Evolutionary conservation across 2,888 invertebrate genomes (phyloP).

Genomic region (Callinectes sapidus): DNA sequence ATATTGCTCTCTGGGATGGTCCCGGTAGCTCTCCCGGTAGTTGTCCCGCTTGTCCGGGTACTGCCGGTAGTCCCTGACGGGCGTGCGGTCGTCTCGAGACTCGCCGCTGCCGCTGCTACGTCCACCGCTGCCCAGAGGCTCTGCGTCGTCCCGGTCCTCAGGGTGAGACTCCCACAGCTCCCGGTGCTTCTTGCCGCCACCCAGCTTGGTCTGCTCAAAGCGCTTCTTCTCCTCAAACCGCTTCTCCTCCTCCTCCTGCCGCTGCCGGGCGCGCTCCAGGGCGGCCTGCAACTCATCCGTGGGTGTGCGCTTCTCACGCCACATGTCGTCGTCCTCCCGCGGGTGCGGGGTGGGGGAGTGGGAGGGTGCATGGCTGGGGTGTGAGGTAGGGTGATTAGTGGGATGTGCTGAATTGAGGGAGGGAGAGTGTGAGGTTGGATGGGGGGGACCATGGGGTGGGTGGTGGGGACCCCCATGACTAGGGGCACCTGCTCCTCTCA

Average conservation of each 20-base stretch:
- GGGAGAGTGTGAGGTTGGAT: slow-evolving; percentile 49
- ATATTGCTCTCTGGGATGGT: slow-evolving; percentile 65
- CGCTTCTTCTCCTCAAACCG: slow-evolving; percentile 76
- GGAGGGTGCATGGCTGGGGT: slow-evolving; percentile 46
- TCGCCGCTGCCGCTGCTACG: slow-evolving; percentile 75
- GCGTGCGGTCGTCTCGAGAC: slow-evolving; percentile 75
- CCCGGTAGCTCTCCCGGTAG: slow-evolving; percentile 60
- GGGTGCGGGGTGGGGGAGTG: slow-evolving; percentile 48
- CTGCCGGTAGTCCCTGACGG: slow-evolving; percentile 59
- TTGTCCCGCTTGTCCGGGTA: slow-evolving; percentile 61
- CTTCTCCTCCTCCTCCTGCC: slow-evolving; percentile 92
- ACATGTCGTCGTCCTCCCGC: slow-evolving; percentile 81
- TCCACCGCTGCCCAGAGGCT: slow-evolving; percentile 62
- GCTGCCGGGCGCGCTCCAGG: slow-evolving; percentile 88
- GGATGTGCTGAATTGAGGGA: slow-evolving; percentile 47
- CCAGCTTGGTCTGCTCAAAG: slow-evolving; percentile 80
- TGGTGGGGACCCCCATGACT: slow-evolving; percentile 41
- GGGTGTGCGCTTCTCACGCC: slow-evolving; percentile 84
- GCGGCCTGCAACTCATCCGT: slow-evolving; percentile 86
- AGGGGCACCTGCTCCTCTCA: slow-evolving; percentile 50
- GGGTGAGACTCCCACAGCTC: slow-evolving; percentile 59
- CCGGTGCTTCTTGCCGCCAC: slow-evolving; percentile 54
- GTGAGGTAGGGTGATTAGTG: slow-evolving; percentile 55
- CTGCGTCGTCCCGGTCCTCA: slow-evolving; percentile 64
- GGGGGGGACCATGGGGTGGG: slow-evolving; percentile 32